Base-by-base conservation (phyloP, 2,888 invertebrate species). In the Aromia moschata region DNA sequence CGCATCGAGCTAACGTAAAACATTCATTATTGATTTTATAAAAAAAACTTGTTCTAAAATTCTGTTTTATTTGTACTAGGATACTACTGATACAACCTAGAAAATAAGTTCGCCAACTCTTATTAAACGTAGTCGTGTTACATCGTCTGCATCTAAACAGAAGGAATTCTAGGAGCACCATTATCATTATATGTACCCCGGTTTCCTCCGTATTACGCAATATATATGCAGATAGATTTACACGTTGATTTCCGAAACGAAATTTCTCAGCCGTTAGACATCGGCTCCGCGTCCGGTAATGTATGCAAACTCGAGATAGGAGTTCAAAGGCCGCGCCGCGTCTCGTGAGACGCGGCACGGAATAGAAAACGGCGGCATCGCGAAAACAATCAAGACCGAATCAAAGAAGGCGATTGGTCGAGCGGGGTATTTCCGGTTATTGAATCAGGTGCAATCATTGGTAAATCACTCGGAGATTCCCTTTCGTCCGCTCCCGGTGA, bases 371-470 rank as follows among this genome's bases (percentile, higher is more conserved):
- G 62, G 71, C 66, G 74, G 75, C 72, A 73, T 73, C 74, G 77
- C 74, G 73, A 75, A 76, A 77, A 76, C 77, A 77, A 76, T 76
- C 76, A 74, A 76, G 74, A 67, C 70, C 61, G 76, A 77, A 78
- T 77, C 78, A 76, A 76, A 74, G 72, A 64, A 69, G 64, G 65
- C 74, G 74, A 76, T 76, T 76, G 75, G 76, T 66, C 71, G 72
- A 70, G 67, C 68, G 69, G 70, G 70, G 70, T 68, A 67, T 74
- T 75, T 76, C 74, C 74, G 76, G 74, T 76, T 77, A 76, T 75
- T 74, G 76, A 75, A 76, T 77, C 74, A 69, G 57, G 67, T 69
- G 65, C 74, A 73, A 74, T 74, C 74, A 70, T 68, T 71, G 72
- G 70, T 63, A 72, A 76, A 74, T 74, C 74, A 74, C 74, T 73